Base-by-base conservation (phyloP, 2,113 vertebrate species). In the Neomonachus schauinslandi region DNA sequence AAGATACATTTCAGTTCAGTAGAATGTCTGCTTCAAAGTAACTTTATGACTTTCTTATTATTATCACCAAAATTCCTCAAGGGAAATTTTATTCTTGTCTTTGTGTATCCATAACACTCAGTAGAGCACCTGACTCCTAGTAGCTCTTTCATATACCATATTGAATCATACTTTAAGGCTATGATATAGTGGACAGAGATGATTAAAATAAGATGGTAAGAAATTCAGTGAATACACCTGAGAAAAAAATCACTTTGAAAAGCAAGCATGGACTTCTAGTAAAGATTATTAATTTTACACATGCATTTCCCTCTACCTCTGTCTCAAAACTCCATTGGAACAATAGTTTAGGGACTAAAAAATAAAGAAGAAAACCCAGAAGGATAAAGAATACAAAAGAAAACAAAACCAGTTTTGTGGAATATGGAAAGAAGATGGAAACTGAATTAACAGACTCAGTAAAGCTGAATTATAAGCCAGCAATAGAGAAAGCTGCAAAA, bases 391-490 rank as follows among this genome's bases (percentile, higher is more conserved):
- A 95, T 65, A 49, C 4, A 67, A 49, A 31, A 67, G 46, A 83
- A 97, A 83, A 88, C 42, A 89, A 31, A 92, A 72, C 77, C 3
- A 4, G 42, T 51, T 94, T 89, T 95, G 91, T 61, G 18, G 61
- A 96, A 94, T 85, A 90, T 88, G 26, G 51, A 85, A 96, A 95
- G 72, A 81, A 97, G 92, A 96, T 96, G 85, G 85, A 13, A 76
- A 93, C 26, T 49, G 69, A 96, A 94, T 83, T 57, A 83, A n/a
- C n/a, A 92, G 92, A 39, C 5, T 42, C 57, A 31, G 1, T 74
- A 55, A 95, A 81, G 59, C 26, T 72, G 22, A 82, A 79, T 72
- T 83, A 36, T 57, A 86, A 95, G 26, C 10, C 67, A 91, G 74
- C 69, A 90, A 16, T 33, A 88, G 39, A 93, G 71, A 94, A 89